Evolutionary conservation across 2,797 vertebrate genomes (phyloP), one percentile per base, ranked within the genome.

Genomic region (Mormyrus hasselquistii): DNA sequence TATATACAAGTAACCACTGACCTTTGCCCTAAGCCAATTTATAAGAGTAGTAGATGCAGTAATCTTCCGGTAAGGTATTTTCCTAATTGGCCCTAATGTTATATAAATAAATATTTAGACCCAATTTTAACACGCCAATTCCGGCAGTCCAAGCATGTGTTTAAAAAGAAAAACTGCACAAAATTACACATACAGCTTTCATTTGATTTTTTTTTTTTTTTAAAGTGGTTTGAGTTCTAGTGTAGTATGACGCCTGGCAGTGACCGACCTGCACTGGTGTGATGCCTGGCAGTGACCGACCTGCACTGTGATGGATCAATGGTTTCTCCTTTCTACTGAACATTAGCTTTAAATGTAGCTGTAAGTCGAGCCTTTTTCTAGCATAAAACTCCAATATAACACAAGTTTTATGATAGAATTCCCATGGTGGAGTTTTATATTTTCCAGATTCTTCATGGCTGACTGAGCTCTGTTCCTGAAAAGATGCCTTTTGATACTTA

Each of bases 261-360:
- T 38, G 29, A 29, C 49, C 29, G 49, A 2, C 53, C 34, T 57
- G 50, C 3, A 59, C 85, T 87, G 50, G n/a, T n/a, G n/a, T 84
- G 79, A 50, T 4, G 12, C 44, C 44, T 49, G 6, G n/a, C 9
- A 14, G 38, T 38, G 29, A 29, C 49, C 29, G 49, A 2, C 53
- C 34, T 57, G 50, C 3, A 59, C 85, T 87, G 50, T 87, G 34
- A 87, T 41, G 16, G 85, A 87, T 87, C 85, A 87, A 38, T 59
- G 53, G 14, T 14, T 87, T n/a, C 50, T 57, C 19, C 52, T 57
- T 57, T 59, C 52, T 59, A 14, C 29, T 59, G 34, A 19, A 59
- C 53, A 16, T 57, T 53, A 87, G 14, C 19, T 87, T 87, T 87
- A 55, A 87, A 59, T 41, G 29, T 38, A 38, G 6, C 29, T 41